These are phyloP conservation scores for Pandemis cinnamomeana DNA, from an alignment of 2,888 invertebrate genomes.

Conservation along the genomic window DNA sequence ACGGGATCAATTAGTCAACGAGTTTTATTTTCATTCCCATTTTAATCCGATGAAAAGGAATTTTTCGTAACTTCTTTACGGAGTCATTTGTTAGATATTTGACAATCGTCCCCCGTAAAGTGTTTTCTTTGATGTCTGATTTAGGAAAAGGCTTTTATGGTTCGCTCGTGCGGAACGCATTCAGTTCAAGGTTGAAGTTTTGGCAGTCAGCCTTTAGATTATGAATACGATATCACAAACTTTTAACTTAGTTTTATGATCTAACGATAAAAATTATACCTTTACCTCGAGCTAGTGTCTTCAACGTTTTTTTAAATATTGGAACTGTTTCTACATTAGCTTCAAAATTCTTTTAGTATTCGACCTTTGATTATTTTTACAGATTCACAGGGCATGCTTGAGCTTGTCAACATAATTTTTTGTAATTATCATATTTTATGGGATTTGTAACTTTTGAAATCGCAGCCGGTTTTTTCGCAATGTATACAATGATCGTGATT, in stretches of 20 bases:
- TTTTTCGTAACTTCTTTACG: background rate
- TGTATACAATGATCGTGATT: too few relatives aligned
- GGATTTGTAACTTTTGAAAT: too few relatives aligned
- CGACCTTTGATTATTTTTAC: background rate
- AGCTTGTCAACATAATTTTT: too few relatives aligned
- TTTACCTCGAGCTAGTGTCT: too few relatives aligned
- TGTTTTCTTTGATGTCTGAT: conserved; percentile 29
- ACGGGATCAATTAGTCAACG: too few relatives aligned
- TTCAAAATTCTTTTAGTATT: too few relatives aligned
- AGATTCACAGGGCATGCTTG: too few relatives aligned
- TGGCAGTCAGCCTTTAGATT: conserved; percentile 11
- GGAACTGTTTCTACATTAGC: too few relatives aligned
- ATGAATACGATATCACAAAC: conserved; percentile 4
- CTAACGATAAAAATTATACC: background rate
- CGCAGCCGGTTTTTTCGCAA: too few relatives aligned
- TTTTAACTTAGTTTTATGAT: conserved; percentile 7
- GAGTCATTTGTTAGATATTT: conserved; percentile 5
- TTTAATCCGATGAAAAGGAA: background rate
- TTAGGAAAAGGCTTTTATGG: conserved; percentile 29
- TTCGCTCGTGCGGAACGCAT: conserved; percentile 19
- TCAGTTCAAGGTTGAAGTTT: conserved; percentile 34
- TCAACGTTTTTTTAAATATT: too few relatives aligned
- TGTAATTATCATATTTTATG: too few relatives aligned
- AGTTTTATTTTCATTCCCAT: background rate
- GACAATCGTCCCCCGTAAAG: conserved; percentile 2